These are phyloP conservation scores for Tichodroma muraria DNA, from an alignment of 2,113 vertebrate genomes.

Conservation along the genomic window DNA sequence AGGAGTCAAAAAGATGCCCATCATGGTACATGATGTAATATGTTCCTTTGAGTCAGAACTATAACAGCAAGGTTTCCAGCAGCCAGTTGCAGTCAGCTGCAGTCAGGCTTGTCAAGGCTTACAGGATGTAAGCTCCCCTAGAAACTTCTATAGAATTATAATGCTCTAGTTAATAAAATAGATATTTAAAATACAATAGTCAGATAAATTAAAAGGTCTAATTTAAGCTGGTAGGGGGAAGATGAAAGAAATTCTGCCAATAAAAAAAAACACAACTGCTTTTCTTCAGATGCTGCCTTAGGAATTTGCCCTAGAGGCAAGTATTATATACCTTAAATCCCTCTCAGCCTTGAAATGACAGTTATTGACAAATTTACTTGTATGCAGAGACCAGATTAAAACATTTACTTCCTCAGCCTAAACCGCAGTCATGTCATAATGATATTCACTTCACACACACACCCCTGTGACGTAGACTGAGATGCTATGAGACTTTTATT, in stretches of 20 bases:
- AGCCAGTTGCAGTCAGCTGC: background rate
- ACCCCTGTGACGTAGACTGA: background rate
- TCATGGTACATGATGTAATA: background rate
- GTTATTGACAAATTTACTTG: background rate
- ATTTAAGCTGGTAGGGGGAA: background rate
- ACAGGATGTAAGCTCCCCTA: background rate
- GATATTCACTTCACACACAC: background rate
- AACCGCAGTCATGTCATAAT: background rate
- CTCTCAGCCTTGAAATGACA: background rate
- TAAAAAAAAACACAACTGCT: fast-evolving
- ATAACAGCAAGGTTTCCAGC: background rate
- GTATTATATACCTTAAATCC: background rate
- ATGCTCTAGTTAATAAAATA: background rate
- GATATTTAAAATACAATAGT: background rate
- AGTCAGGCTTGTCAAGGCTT: background rate
- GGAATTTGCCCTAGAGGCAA: background rate
- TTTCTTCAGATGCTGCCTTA: background rate
- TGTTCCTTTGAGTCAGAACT: background rate
- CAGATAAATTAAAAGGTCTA: background rate
- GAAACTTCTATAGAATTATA: background rate
- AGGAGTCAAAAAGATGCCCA: background rate
- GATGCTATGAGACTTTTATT: background rate
- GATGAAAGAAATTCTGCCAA: background rate
- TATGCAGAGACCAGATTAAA: background rate
- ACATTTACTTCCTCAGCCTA: background rate